A percentile compares a stretch with the other conserved stretches of the same genome.
Conservation (phyloP, 2,888 invertebrate genomes). For the Hydroisotoma schaefferi region DNA sequence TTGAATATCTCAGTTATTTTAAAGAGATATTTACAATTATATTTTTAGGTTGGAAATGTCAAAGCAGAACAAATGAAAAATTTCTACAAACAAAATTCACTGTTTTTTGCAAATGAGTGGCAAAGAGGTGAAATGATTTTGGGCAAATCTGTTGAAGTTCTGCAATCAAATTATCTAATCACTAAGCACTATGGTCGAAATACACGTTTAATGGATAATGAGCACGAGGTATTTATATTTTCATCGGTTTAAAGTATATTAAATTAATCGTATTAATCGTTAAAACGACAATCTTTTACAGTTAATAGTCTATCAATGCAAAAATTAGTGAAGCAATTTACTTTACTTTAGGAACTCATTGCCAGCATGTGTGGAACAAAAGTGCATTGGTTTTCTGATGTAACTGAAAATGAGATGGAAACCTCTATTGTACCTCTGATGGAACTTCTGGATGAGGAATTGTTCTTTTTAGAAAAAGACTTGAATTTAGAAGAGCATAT, state of each 20-base stretch:
- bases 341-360: background rate
- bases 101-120: conserved; percentile 11
- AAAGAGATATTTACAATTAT: too few species aligned
- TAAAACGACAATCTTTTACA: background rate
- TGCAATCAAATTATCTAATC: conserved; percentile 19
- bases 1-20: too few species aligned
- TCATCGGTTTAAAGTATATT: too few species aligned
- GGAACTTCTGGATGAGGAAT: background rate
- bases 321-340: conserved; percentile 3
- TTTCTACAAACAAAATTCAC: conserved; percentile 2
- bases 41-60: background rate
- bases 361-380: conserved; percentile 2
- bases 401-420: background rate
- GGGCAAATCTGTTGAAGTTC: conserved; percentile 11
- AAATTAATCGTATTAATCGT: background rate
- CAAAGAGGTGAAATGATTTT: conserved; percentile 8
- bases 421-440: background rate
- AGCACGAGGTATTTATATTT: conserved; percentile 25
- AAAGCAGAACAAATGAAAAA: conserved; percentile 2
- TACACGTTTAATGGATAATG: conserved; percentile 19
- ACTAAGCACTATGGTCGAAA: conserved; percentile 17
- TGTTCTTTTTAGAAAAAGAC: background rate
- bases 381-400: background rate
- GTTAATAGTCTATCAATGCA: background rate
- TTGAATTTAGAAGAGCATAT: background rate